Evolutionary conservation across 2,113 vertebrate species (phyloP), one percentile per base, ranked within the genome.

Genomic region (Peromyscus leucopus): DNA sequence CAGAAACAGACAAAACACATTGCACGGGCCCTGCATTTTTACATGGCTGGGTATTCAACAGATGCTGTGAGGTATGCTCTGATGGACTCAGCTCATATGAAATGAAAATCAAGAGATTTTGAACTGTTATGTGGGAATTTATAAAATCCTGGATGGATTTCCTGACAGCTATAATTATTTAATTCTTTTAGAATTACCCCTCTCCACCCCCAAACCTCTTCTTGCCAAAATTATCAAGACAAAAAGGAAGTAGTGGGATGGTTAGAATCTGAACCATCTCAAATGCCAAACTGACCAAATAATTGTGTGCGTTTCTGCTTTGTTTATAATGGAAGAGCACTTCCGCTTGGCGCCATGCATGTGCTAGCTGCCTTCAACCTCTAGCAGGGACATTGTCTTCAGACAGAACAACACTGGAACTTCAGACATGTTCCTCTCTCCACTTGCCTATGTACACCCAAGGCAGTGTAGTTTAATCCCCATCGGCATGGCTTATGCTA

Each of bases 171-270:
- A 42, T 94, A 94, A 94, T 95, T 91, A 91, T 95, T 97, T 88
- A 92, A 95, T 97, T 96, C 85, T 91, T 85, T 84, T 72, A 91
- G 89, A 95, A 92, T 91, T 93, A 96, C 90, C 89, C 86, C 61
- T 94, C 59, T 94, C 96, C 31, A 88, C 78, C 74, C 78, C 51
- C 96, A 93, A 95, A 95, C 69, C 75, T 94, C 95, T 75, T 97
- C 36, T 92, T 91, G 65, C 89, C 83, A 95, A 90, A 97, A 96
- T 98, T 96, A 90, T 85, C 63, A 21, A 94, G 78, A 96, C 94
- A 94, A 91, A 96, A 97, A 95, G 96, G 95, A 96, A 96, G 94
- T 91, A n/a, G 89, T 95, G 51, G 89, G 95, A 94, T 94, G 85
- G 57, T 93, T 80, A 97, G 91, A 97, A 80, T 96, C 89, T 57